Evolutionary conservation across 2,888 invertebrate genomes (phyloP), one percentile per base, ranked within the genome.

Genomic region (Macaria notata): DNA sequence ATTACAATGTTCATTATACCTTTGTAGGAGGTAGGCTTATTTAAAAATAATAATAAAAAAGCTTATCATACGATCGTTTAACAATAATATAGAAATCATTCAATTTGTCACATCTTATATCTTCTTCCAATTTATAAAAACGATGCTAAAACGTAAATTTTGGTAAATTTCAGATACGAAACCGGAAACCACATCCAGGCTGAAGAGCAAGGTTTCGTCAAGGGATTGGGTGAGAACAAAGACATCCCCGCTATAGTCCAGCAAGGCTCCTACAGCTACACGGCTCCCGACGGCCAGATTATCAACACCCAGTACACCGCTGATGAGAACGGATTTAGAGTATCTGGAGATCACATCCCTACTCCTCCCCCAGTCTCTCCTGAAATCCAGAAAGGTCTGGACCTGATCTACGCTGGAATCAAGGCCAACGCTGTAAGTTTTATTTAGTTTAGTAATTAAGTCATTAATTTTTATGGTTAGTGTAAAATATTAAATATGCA

Each of bases 331-430:
- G 96, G 96, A 48, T 96, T 96, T 93, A 94, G 95, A 67, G 95
- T 96, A 50, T 92, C 93, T 67, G 96, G 96, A 0, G 96, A 95
- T 81, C 96, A 96, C 79, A 94, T 96, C 75, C 96, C 96, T 63
- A 96, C 96, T 50, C 95, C 96, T 61, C 96, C 96, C 9, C 96
- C 96, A 61, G 95, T 96, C 31, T 96, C 96, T 53, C 93, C 95
- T 63, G 96, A 96, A 91, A 96, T 96, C 74, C 97, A 97, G 85
- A 96, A 96, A 81, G 96, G 96, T 54, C 92, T 97, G 61, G 97
- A 97, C 83, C 94, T 96, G 76, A 97, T 97, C 83, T 97, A 94
- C 82, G 96, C 96, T 58, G 96, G 96, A 72, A 97, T 97, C 69
- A 94, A 94, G 76, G 90, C 92, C 46, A 92, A 92, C 66, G 71